phyloP scores from a whole-genome alignment of 2,113 vertebrate species.

The Gymnogyps californianus region DNA sequence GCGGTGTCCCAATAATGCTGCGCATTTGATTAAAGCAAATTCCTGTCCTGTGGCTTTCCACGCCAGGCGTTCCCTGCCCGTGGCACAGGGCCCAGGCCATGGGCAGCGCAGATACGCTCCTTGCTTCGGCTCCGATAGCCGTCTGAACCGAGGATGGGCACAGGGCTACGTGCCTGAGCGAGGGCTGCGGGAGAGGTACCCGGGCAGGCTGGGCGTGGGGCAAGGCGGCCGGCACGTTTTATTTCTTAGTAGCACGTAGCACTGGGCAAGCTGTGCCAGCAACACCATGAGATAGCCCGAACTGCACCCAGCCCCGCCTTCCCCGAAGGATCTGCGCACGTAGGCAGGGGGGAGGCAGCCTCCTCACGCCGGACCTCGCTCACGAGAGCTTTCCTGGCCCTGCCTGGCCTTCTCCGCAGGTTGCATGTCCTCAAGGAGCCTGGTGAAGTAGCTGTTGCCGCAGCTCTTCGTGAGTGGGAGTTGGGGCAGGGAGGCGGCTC shows the following conservation, averaged over 20 bases:
- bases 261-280: background rate
- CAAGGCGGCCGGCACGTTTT: background rate
- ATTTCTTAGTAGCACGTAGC: background rate
- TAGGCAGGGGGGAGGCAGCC: background rate
- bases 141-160: fast-evolving
- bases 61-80: background rate
- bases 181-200: background rate
- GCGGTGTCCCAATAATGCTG: fast-evolving
- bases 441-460: background rate
- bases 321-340: fast-evolving
- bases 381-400: background rate
- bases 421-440: background rate
- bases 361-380: fast-evolving
- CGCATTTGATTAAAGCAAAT: background rate
- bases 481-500: background rate
- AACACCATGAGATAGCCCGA: background rate
- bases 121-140: background rate
- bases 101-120: background rate
- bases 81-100: background rate
- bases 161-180: background rate
- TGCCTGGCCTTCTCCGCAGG: background rate
- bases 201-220: background rate
- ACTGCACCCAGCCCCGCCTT: background rate
- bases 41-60: background rate
- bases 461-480: background rate